Base-by-base conservation (phyloP, 2,888 invertebrate species). In the Standfussiana lucernea region DNA sequence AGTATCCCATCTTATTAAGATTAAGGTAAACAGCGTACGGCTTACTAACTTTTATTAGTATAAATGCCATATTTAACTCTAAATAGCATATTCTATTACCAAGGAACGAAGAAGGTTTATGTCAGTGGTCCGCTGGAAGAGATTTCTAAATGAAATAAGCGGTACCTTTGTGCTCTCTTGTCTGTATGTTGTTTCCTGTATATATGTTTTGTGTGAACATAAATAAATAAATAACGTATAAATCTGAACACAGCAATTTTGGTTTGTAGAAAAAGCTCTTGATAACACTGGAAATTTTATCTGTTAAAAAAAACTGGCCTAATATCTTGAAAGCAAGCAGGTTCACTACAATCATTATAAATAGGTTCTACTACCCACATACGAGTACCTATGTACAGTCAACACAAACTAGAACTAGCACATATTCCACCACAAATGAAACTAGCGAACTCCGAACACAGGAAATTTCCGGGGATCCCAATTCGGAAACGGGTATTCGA, bases 381-480 rank as follows among this genome's bases (percentile, higher is more conserved):
- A 37, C 13, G 21, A 32, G 10, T 32, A 18, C 11, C 10, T 53
- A 81, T 13, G 59, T 35, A 35, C 45, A 15, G 64, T 40, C 40
- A 50, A 32, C 15, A 64, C 4, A 65, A 2, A 21, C 50, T 21
- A 66, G 40, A 11, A 28, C 59, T 21, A 66, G 53, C 45, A 56
- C 56, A 71, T 53, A 61, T 47, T 70, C 37, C n/a, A 53, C 61
- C 47, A 53, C 82, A 82, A 82, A 72, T 72, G 64, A 61, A 76
- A 45, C 72, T 37, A 61, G 35, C 64, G 24, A 82, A 62, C 59
- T 28, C 35, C n/a, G 45, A 70, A 79, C 62, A 73, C 64, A 40
- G 79, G 40, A 70, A 86, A 79, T 83, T 66, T 75, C 76, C 42
- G 21, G 70, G 8, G 37, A 56, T 75, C 28, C n/a, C 15, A 75